These are phyloP conservation scores for Coleophora flavipennella DNA, from an alignment of 2,888 invertebrate genomes.

Conservation along the genomic window DNA sequence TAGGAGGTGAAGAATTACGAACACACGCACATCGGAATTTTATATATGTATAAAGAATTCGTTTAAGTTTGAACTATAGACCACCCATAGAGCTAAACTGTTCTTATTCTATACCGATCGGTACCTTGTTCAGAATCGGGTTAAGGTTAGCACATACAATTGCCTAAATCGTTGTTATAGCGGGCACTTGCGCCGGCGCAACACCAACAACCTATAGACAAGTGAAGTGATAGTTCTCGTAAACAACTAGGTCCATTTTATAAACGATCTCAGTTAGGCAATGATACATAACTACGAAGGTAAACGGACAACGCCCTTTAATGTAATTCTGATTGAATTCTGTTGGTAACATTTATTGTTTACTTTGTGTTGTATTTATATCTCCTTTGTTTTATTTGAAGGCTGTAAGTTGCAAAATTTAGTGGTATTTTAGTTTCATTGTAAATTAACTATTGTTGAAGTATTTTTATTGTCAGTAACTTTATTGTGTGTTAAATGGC, in stretches of 20 bases:
- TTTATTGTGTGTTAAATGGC: no score
- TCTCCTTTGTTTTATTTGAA: not conserved
- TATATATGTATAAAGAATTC: no score
- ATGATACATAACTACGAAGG: constrained; percentile 13
- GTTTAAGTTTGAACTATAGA: no score
- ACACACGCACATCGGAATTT: no score
- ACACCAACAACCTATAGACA: constrained; percentile 15
- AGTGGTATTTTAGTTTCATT: no score
- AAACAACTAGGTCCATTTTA: constrained; percentile 30
- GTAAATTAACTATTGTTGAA: no score
- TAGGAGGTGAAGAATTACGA: no score
- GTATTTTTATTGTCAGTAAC: no score
- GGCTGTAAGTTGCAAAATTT: not conserved
- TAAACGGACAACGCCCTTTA: constrained; percentile 29
- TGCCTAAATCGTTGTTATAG: constrained; percentile 2
- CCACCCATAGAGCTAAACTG: no score
- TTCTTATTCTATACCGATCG: no score
- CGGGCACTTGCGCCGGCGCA: constrained; percentile 15
- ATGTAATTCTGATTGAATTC: constrained; percentile 24
- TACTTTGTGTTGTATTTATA: not conserved
- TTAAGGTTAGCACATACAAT: constrained; percentile 1
- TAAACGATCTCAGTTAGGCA: constrained; percentile 41
- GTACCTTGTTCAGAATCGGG: no score
- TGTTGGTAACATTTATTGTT: not conserved
- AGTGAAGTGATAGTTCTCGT: constrained; percentile 26